Evolutionary conservation across 53 echinoderm and acorn worm species (phyloP).

Genomic region (Antedon mediterranea): DNA sequence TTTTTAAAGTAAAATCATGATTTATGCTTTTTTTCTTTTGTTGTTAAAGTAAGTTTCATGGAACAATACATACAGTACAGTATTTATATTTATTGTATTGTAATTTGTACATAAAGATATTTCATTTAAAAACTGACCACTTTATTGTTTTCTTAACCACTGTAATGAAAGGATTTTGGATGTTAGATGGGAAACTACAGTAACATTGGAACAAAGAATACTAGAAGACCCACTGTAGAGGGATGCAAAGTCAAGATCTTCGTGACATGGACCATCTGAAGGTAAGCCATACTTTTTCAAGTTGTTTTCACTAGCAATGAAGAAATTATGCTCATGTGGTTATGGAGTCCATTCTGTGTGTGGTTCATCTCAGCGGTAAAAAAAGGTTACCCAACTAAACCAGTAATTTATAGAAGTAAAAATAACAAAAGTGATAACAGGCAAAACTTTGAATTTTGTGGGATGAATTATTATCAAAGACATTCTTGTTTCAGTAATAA

Average conservation of each 20-base stretch:
- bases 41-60: no score
- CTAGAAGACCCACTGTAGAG: not conserved
- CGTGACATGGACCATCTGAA: not conserved
- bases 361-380: not conserved
- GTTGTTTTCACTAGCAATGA: not conserved
- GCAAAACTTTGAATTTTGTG: not conserved
- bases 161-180: no score
- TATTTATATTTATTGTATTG: no score
- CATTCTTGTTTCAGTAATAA: not conserved
- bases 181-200: no score
- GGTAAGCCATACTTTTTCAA: not conserved
- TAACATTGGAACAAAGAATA: not conserved
- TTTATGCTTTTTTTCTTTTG: no score
- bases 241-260: not conserved
- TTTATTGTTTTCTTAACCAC: no score
- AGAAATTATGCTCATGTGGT: not conserved
- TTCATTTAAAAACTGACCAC: no score
- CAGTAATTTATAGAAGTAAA: not conserved
- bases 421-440: not conserved
- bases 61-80: no score
- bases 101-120: no score
- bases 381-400: not conserved
- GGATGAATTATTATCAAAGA: not conserved
- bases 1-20: no score
- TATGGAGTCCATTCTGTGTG: not conserved